Conservation (phyloP, 2,113 vertebrate species). For the Orthonyx spaldingii region DNA sequence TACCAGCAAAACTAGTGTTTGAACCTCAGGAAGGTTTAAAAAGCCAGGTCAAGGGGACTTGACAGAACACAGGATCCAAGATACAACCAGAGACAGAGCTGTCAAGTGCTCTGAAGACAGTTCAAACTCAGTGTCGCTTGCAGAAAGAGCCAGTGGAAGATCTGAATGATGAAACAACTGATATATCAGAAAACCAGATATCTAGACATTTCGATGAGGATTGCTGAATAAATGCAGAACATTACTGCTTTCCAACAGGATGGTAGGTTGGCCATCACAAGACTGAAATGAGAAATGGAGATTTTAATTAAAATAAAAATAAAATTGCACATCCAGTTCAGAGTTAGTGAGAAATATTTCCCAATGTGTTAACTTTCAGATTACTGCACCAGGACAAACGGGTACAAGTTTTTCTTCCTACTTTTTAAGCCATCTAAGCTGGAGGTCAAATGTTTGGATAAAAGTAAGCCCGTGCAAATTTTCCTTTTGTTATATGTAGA, state of each 20-base stretch:
- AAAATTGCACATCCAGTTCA: background rate
- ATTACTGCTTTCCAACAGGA: background rate
- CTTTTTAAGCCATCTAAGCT: slow-evolving; percentile 41
- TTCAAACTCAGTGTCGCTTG: background rate
- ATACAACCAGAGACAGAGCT: slow-evolving; percentile 10
- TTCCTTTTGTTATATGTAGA: slow-evolving; percentile 46
- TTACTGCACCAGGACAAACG: slow-evolving; percentile 16
- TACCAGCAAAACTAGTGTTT: background rate
- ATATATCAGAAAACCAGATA: background rate
- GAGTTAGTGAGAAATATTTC: background rate
- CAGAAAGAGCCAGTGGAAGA: background rate
- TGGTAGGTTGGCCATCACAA: accelerated
- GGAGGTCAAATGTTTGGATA: slow-evolving; percentile 59
- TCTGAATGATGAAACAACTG: background rate
- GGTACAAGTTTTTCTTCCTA: slow-evolving; percentile 10
- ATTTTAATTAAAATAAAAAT: background rate
- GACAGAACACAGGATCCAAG: slow-evolving; percentile 30
- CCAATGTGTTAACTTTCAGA: slow-evolving; percentile 27
- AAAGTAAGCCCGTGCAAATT: slow-evolving; percentile 55
- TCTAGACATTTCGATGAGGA: background rate
- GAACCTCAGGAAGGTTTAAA: slow-evolving; percentile 16
- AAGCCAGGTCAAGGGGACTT: slow-evolving; percentile 20
- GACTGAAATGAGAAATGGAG: background rate
- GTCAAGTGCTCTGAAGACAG: slow-evolving; percentile 21
- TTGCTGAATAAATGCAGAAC: background rate